Percentiles rank a stretch among this genome's conserved stretches.
Evolutionary conservation across 92 coral and sea anemone genomes (phyloP).

Genomic region (Actinernus sp.): DNA sequence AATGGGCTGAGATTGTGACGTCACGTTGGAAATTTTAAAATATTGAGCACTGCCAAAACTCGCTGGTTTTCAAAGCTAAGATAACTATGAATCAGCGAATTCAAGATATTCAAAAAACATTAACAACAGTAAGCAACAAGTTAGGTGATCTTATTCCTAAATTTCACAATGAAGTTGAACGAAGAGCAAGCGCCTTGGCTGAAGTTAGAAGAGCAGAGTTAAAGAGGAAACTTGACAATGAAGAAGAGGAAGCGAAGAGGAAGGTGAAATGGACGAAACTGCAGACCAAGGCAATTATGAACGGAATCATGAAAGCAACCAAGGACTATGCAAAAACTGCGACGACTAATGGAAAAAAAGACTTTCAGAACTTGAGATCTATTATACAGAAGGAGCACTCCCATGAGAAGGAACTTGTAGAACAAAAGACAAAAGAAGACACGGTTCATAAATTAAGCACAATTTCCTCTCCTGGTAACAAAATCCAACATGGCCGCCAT

Average conservation of each 20-base stretch:
- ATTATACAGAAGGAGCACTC: constrained; percentile 17
- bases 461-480: neutral
- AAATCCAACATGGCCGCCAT: neutral
- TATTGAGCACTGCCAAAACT: no score
- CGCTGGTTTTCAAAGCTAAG: neutral
- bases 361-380: constrained; percentile 9
- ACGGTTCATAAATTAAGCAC: neutral
- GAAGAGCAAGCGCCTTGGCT: neutral
- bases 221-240: constrained; percentile 1
- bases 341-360: constrained; percentile 12
- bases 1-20: no score
- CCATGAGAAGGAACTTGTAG: constrained; percentile 1
- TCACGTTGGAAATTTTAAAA: no score
- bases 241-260: constrained; percentile 10
- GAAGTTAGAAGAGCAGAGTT: neutral
- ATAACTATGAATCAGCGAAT: neutral
- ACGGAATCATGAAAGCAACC: neutral
- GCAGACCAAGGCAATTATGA: neutral
- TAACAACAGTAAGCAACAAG: neutral
- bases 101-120: neutral
- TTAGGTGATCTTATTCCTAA: neutral
- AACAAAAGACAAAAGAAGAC: neutral
- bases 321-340: neutral
- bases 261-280: constrained; percentile 2
- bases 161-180: neutral